These are phyloP conservation scores for Otocyon megalotis DNA, from an alignment of 2,113 vertebrate genomes.

Conservation along the genomic window DNA sequence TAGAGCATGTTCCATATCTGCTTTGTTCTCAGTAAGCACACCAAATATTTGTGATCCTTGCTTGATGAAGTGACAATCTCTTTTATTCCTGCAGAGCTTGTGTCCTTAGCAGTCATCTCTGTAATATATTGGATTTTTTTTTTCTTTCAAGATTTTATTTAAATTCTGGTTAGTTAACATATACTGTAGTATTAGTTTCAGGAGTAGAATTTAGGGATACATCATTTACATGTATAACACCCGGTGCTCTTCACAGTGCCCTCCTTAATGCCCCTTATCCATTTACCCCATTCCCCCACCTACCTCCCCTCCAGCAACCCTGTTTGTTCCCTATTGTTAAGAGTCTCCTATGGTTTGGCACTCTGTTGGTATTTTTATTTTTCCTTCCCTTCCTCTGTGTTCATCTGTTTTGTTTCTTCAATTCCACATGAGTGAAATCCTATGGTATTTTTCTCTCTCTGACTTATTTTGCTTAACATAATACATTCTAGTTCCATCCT, in stretches of 20 bases:
- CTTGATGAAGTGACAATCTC: background rate
- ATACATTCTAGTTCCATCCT: background rate
- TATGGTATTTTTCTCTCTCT: background rate
- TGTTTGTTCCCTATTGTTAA: background rate
- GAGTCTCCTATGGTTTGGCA: background rate
- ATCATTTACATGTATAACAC: background rate
- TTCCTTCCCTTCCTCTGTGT: background rate
- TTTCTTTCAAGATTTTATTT: background rate
- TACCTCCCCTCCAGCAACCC: background rate
- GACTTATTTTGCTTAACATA: background rate
- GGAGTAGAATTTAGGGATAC: background rate
- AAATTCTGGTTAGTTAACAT: background rate
- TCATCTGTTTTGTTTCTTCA: background rate
- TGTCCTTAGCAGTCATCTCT: background rate
- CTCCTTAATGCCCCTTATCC: background rate
- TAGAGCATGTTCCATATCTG: background rate
- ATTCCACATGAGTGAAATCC: background rate
- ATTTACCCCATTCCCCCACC: background rate
- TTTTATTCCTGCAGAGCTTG: background rate
- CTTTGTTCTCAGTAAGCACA: background rate
- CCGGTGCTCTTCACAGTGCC: background rate
- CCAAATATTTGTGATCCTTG: background rate
- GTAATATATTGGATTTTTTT: background rate
- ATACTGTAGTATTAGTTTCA: background rate
- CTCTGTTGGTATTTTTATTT: background rate